Evolutionary conservation across 2,797 vertebrate species (phyloP), one percentile per base, ranked within the genome.

Genomic region (Micromesistius poutassou): DNA sequence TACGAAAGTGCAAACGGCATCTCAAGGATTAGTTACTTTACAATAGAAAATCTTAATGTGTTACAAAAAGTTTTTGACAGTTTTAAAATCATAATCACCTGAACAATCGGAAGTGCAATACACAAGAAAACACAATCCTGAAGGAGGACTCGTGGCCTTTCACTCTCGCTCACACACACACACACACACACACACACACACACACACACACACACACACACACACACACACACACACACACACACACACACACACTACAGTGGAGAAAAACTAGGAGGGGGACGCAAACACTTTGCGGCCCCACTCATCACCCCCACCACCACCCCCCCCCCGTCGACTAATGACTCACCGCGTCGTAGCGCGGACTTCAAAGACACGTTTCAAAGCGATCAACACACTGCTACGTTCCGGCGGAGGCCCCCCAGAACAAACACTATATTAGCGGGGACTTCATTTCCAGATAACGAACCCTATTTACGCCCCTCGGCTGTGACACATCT

Each of bases 1-100:
- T 98, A 98, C 96, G 96, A 98, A 98, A 99, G 97, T 99, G 97
- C 97, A 99, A 99, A 97, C 94, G 97, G 95, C 96, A 96, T 96
- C 95, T 97, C 95, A 97, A 97, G 96, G 94, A 97, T 98, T 97
- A 95, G 96, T 94, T 95, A 95, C 91, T 94, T 96, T 95, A 97
- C 95, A 96, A 97, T 98, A 98, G 95, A 28, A 99, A 98, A 97
- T 95, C 87, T 94, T 94, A 95, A 91, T 91, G 94, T 92, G 95
- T 97, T 97, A 93, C 94, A 97, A 99, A 98, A 98, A 30, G 30
- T 13, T 91, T 91, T 94, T 93, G 90, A 89, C 92, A 92, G 94
- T 38, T 38, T 96, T 90, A 91, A 94, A 96, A 95, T 94, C 92
- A 95, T 93, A 94, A 94, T 95, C 94, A 94, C 92, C 93, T 91